phyloP scores from a whole-genome alignment of 2,797 vertebrate species.

The Thamnophis elegans region DNA sequence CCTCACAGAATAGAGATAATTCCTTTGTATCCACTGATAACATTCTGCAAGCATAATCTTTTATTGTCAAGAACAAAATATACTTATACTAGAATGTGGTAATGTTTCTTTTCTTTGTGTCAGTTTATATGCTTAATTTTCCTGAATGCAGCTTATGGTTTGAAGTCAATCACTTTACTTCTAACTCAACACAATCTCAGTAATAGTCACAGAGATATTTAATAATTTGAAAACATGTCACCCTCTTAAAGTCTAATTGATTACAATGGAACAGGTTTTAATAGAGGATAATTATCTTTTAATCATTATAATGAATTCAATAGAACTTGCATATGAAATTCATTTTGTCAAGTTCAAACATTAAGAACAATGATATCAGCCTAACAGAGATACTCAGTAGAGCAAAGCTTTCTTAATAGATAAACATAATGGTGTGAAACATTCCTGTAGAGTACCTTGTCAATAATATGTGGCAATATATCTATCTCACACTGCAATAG shows the following conservation, averaged over 20 bases:
- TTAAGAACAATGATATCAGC: background rate
- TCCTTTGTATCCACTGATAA: background rate
- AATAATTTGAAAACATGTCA: background rate
- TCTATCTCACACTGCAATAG: background rate
- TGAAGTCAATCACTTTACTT: background rate
- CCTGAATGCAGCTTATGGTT: conserved; percentile 7
- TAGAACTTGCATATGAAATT: background rate
- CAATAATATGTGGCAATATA: background rate
- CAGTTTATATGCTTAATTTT: conserved; percentile 12
- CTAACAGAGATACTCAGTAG: background rate
- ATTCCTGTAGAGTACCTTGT: background rate
- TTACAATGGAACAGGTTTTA: background rate
- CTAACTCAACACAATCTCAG: conserved; percentile 3
- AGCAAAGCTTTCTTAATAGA: background rate
- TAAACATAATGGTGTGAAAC: background rate
- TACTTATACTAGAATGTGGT: background rate
- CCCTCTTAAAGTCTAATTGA: background rate
- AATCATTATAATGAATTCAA: background rate
- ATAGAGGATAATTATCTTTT: background rate
- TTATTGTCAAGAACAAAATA: background rate
- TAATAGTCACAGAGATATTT: background rate
- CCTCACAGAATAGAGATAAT: background rate
- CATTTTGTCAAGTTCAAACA: background rate
- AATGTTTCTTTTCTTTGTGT: background rate
- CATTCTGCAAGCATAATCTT: background rate